Percentiles rank a stretch among this genome's conserved stretches.
phyloP scores from a whole-genome alignment of 2,797 vertebrate species.

The Thamnophis elegans region DNA sequence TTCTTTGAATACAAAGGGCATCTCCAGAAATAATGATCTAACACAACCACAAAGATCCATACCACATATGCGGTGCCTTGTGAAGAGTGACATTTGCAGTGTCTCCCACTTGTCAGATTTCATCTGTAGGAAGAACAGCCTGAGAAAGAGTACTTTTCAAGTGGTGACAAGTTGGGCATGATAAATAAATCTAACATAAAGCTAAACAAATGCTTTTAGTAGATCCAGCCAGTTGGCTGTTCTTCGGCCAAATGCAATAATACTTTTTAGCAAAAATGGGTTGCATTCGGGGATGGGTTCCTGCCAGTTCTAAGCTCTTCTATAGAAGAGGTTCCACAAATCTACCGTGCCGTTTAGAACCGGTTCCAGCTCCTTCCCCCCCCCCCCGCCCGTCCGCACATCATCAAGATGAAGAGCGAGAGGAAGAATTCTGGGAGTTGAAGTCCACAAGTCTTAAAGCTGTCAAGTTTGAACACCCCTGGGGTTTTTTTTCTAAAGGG shows the following conservation, averaged over 20 bases:
- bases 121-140: neutral
- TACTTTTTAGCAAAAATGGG: neutral
- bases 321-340: too few relatives aligned
- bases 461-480: too few relatives aligned
- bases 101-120: neutral
- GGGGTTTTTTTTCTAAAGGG: too few relatives aligned
- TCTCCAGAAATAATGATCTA: neutral
- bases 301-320: too few relatives aligned
- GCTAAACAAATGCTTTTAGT: neutral
- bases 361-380: too few relatives aligned
- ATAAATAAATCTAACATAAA: neutral
- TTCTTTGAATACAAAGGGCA: conserved; percentile 10
- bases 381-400: too few relatives aligned
- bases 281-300: too few relatives aligned
- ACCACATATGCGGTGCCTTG: neutral
- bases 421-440: too few relatives aligned
- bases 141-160: neutral
- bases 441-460: too few relatives aligned
- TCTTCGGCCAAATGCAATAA: neutral
- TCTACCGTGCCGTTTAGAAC: too few relatives aligned
- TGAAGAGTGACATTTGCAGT: neutral
- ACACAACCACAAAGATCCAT: neutral
- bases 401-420: too few relatives aligned
- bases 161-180: neutral
- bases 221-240: neutral